Evolutionary conservation across 2,888 invertebrate species (phyloP), one percentile per base, ranked within the genome.

Genomic region (Eulithis testata): DNA sequence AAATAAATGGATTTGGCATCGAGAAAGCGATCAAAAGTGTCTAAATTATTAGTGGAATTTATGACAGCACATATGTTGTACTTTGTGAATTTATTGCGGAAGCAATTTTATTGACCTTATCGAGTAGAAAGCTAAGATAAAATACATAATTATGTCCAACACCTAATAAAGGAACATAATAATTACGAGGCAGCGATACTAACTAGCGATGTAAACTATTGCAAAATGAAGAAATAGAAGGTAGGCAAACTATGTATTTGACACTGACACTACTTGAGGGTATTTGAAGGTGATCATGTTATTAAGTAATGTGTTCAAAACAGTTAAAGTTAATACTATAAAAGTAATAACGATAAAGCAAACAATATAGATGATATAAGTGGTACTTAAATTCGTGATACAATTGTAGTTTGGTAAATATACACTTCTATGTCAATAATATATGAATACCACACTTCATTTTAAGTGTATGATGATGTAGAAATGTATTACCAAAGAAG

Each of bases 271-370:
- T 21, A 11, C 65, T 51, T 73, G 73, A 85, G 83, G 82, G 72
- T 77, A 81, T 75, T 76, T 83, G 79, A 87, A 87, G 86, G 86
- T 87, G 79, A 88, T 73, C 74, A 37, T 52, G 49, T 55, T 47
- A 47, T 44, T 51, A 27, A 8, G n/a, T 0, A 53, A 53, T 11
- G 14, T 21, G 6, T 53, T 37, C 40, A n/a, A 47, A 53, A 60
- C 0, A 54, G 7, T 40, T 14, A 8, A 47, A 3, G 31, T 31
- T 21, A 21, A 21, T 1, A 21, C 21, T 21, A 31, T 31, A 31
- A 52, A 52, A 37, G 51, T 43, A 12, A 45, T 45, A 53, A 53
- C 51, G 40, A 54, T 47, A 68, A 64, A 49, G 21, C 27, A 61
- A 56, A 12, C 31, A 68, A 68, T 69, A 60, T 45, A 60, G 63